Evolutionary conservation across 1,140 invertebrate genomes (phyloP).

Genomic region (Dreissena polymorpha): DNA sequence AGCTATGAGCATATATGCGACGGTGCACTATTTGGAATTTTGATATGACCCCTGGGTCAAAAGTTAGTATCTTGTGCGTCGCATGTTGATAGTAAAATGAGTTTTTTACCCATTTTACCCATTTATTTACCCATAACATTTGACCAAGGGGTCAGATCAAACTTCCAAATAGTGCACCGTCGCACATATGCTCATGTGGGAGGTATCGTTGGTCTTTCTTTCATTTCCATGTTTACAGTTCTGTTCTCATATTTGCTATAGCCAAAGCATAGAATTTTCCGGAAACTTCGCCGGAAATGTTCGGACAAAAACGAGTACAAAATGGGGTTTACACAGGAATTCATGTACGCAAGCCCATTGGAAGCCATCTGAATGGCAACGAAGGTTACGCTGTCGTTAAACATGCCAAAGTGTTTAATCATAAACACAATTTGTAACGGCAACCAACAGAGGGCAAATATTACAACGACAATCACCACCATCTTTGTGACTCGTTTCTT

Average conservation of each 20-base stretch:
- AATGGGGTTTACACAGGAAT: too few species aligned
- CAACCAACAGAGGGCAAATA: conserved; percentile 97
- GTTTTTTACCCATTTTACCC: too few species aligned
- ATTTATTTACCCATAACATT: too few species aligned
- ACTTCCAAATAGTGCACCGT: too few species aligned
- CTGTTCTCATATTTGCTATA: conserved; percentile 65
- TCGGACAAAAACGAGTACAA: conserved; percentile 96
- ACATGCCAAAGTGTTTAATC: conserved; percentile 76
- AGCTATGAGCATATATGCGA: too few species aligned
- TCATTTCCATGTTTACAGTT: conserved; percentile 52
- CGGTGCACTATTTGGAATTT: too few species aligned
- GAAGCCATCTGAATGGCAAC: conserved; percentile 90
- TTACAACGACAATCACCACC: conserved; percentile 95
- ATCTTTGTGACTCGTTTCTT: conserved; percentile 95
- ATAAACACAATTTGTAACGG: conserved; percentile 89
- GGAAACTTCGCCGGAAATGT: conserved; percentile 92
- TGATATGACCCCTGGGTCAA: too few species aligned
- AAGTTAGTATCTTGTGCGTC: too few species aligned
- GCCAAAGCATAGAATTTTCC: conserved; percentile 82
- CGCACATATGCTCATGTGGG: too few species aligned
- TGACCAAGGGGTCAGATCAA: too few species aligned
- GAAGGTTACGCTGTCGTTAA: conserved; percentile 79
- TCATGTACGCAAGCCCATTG: conserved; percentile 95
- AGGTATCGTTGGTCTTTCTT: conserved; percentile 1
- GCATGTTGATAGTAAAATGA: too few species aligned